Base-by-base conservation (phyloP, 35 echinoderm and acorn worm species). In the Apostichopus japonicus region DNA sequence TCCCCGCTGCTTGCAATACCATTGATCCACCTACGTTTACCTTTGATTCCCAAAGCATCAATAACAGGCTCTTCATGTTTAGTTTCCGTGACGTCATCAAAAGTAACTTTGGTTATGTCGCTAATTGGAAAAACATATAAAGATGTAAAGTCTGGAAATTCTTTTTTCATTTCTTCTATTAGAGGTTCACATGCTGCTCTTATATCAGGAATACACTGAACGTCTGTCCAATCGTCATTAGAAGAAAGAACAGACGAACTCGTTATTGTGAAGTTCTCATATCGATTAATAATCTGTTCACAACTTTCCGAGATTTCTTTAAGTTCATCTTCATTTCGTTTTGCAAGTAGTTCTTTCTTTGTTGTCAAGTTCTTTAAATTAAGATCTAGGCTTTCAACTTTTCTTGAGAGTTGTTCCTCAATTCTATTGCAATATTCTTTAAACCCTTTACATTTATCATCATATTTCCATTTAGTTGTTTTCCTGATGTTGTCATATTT, bases 161-260 rank as follows among this genome's bases (percentile, higher is more conserved):
- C 71, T 19, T 23, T 75, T 7, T 19, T 23, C 71, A 75, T n/a
- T 75, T 75, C 71, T 21, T 75, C 22, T 15, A 19, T 75, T 19
- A 75, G 21, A 75, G 71, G 71, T 75, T 75, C 71, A 75, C 71
- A 19, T 15, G 71, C 71, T 75, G 71, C 16, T 75, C 16, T 75
- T 6, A 75, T 23, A 75, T 75, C 71, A 7, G 71, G 71, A 7
- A 75, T 75, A 24, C 71, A 75, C 71, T 75, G 71, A 75, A n/a
- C n/a, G 71, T 21, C 22, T 75, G 71, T 22, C 71, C 71, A 75
- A 14, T n/a, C 71, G 71, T 75, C 71, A 75, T 75, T 75, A 75
- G 17, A 15, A 75, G 71, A 19, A 75, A 75, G 17, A 19, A 67
- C 19, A 67, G 63, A 67, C 63, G 63, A 67, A 67, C 11, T 19